Evolutionary conservation across 2,888 invertebrate species (phyloP).

Genomic region (Oscheius onirici): DNA sequence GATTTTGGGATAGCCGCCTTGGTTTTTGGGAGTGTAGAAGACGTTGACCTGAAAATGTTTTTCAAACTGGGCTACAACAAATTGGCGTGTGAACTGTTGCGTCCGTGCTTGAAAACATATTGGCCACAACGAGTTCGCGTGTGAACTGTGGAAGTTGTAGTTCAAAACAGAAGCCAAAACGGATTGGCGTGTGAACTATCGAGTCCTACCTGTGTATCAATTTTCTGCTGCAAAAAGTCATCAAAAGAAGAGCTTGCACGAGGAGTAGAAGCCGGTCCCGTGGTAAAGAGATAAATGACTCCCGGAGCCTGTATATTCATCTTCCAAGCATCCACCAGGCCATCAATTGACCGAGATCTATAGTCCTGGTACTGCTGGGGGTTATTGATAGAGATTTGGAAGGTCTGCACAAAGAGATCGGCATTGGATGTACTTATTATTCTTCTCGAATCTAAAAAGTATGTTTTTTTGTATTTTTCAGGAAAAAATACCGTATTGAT

Average conservation of each 20-base stretch:
- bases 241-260: neutral
- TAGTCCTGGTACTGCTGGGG: neutral
- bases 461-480: neutral
- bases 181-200: too few species aligned
- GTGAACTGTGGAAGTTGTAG: neutral
- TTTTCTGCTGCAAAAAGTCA: slow-evolving; percentile 19
- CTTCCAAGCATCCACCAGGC: slow-evolving; percentile 11
- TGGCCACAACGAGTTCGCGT: too few species aligned
- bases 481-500: slow-evolving; percentile 1
- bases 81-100: too few species aligned
- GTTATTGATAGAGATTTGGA: neutral
- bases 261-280: neutral
- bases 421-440: slow-evolving; percentile 22
- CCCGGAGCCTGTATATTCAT: slow-evolving; percentile 6
- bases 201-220: slow-evolving; percentile 13
- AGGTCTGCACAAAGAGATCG: neutral
- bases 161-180: too few species aligned
- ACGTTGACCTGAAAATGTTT: slow-evolving; percentile 7
- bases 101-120: too few species aligned
- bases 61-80: neutral
- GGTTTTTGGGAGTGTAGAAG: slow-evolving; percentile 6
- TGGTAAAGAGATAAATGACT: slow-evolving; percentile 11
- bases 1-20: neutral
- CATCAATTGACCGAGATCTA: slow-evolving; percentile 5
- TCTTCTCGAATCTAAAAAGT: neutral